Conservation (phyloP, 2,113 vertebrate species). For the Silurus glanis region DNA sequence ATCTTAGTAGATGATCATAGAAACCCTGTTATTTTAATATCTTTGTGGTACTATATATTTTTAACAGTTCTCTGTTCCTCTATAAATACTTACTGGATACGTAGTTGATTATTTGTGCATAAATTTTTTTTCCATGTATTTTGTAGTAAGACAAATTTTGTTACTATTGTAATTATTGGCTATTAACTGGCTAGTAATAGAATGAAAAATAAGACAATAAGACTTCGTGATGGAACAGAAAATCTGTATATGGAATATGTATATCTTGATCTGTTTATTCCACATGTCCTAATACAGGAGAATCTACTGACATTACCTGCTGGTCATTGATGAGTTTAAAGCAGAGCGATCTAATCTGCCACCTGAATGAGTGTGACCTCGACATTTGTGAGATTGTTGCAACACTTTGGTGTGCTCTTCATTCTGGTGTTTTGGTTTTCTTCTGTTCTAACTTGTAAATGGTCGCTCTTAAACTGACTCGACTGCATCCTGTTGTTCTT, state of each 20-base stretch:
- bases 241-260: not conserved
- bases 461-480: not conserved
- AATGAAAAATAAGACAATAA: not conserved
- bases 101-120: not conserved
- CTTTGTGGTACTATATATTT: not conserved
- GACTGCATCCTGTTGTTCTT: not conserved
- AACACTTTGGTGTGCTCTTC: constrained; percentile 61
- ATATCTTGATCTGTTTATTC: not conserved
- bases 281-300: not conserved
- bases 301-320: constrained; percentile 54
- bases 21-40: not conserved
- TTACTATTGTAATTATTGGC: not conserved
- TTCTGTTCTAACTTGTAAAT: not conserved
- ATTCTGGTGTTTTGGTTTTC: not conserved
- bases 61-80: not conserved
- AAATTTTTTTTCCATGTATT: too few species aligned
- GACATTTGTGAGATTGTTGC: constrained; percentile 43
- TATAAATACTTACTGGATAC: not conserved
- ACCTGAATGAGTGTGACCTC: constrained; percentile 40
- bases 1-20: not conserved
- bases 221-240: not conserved
- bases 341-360: constrained; percentile 55
- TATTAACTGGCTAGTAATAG: not conserved
- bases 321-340: constrained; percentile 51
- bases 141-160: not conserved